A percentile compares a stretch with the other conserved stretches of the same genome.
Conservation (phyloP, 2,888 invertebrate genomes). For the Catocala nupta region DNA sequence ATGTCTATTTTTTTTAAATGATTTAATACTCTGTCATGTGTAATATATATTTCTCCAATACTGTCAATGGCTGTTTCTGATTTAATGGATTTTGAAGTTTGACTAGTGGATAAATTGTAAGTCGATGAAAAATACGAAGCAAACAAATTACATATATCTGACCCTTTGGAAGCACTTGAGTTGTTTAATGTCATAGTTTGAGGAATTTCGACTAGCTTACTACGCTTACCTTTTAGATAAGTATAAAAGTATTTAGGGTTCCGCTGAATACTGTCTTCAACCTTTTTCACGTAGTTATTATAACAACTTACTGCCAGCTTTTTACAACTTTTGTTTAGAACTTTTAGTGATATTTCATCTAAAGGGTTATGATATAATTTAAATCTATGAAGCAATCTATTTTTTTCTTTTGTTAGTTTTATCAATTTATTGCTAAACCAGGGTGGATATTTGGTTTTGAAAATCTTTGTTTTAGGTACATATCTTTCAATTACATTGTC, state of each 20-base stretch:
- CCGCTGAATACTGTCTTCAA: not conserved
- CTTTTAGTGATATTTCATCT: constrained; percentile 1
- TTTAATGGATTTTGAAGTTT: too few species aligned
- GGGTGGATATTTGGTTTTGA: not conserved
- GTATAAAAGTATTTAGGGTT: constrained; percentile 1
- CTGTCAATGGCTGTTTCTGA: too few species aligned
- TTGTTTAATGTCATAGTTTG: constrained; percentile 4
- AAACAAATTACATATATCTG: not conserved
- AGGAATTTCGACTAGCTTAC: not conserved
- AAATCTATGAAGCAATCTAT: not conserved
- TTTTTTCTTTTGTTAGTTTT: not conserved
- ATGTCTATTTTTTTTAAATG: too few species aligned
- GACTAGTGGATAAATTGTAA: too few species aligned
- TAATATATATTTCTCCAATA: too few species aligned
- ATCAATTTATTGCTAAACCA: not conserved
- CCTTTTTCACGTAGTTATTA: not conserved
- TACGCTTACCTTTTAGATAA: constrained; percentile 2
- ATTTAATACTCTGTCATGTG: too few species aligned
- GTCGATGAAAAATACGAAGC: not conserved
- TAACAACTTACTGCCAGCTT: not conserved
- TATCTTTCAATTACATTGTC: not conserved
- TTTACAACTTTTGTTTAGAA: not conserved
- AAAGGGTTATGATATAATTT: not conserved
- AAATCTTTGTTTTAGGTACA: not conserved
- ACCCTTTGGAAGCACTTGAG: not conserved